Percentiles rank a stretch among this genome's conserved stretches.
Evolutionary conservation across 1,140 invertebrate species (phyloP).

Genomic region (Penaeus indicus): DNA sequence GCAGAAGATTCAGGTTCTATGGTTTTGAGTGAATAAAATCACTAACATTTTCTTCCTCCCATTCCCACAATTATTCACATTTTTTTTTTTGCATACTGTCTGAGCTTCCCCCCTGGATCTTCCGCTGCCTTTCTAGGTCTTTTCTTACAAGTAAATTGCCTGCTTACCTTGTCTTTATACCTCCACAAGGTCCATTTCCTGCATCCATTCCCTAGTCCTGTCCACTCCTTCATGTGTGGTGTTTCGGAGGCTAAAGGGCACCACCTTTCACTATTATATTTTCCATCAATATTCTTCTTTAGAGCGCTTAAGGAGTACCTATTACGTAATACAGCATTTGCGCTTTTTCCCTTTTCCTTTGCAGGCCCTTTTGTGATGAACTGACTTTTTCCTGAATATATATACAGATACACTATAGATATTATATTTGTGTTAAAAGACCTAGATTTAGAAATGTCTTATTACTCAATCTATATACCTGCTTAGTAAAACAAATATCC

Average conservation of each 20-base stretch:
- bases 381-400: neutral
- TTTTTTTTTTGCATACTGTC: too few relatives aligned
- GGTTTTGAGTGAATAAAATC: too few relatives aligned
- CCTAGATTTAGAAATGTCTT: too few relatives aligned
- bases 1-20: too few relatives aligned
- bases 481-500: too few relatives aligned
- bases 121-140: too few relatives aligned
- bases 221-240: neutral
- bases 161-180: constrained; percentile 16
- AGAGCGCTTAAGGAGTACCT: constrained; percentile 21
- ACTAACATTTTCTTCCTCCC: too few relatives aligned
- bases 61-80: too few relatives aligned
- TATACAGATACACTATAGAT: too few relatives aligned
- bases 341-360: neutral
- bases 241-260: constrained; percentile 1
- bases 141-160: neutral
- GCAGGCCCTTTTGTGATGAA: constrained; percentile 9
- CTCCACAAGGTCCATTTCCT: neutral
- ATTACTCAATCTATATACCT: too few relatives aligned
- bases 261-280: constrained; percentile 55
- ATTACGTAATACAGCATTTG: neutral
- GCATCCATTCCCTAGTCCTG: neutral
- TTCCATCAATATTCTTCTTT: constrained; percentile 46
- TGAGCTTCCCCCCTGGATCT: too few relatives aligned
- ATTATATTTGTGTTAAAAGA: too few relatives aligned